Evolutionary conservation across 2,888 invertebrate species (phyloP), one percentile per base, ranked within the genome.

Genomic region (Prosapia bicincta): DNA sequence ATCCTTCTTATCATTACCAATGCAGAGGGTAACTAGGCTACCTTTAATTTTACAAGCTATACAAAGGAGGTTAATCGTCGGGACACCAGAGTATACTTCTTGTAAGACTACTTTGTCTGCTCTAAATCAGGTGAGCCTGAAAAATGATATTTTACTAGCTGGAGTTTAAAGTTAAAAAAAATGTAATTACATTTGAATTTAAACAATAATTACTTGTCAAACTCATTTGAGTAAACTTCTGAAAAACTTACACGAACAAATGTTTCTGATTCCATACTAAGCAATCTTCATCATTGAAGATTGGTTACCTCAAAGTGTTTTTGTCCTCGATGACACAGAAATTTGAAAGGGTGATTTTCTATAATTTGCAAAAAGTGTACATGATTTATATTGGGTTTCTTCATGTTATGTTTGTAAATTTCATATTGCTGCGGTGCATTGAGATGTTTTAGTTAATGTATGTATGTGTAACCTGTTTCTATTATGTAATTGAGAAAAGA

Each of bases 41-140:
- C 76, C 76, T 15, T 54, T 76, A 30, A 26, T 76, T 7, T n/a
- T 76, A 3, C 73, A 76, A 25, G 76, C 76, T n/a, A 67, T 76
- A 23, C 73, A 72, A 38, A 69, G 73, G 25, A 67, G 73, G 38
- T 20, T 76, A 26, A 15, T 26, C 3, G 15, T 66, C 7, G 24
- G 15, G 13, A 20, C 71, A 10, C 25, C 38, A 0, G 75, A 75
- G 28, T 75, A 32, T 23, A 28, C 75, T 26, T 70, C 75, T 1
- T 75, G 75, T 26, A 28, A 54, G 15, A 28, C 38, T 13, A 25
- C 75, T 15, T 71, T 75, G 13, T 30, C 75, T 38, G 66, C 71
- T 26, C 43, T 75, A 30, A 75, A 75, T 66, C 75, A 75, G 75
- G 75, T 75, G 23, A 7, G 24, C 20, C 5, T 26, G 13, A 3